Evolutionary conservation across 1,140 invertebrate genomes (phyloP).

Genomic region (Eupeodes corollae): DNA sequence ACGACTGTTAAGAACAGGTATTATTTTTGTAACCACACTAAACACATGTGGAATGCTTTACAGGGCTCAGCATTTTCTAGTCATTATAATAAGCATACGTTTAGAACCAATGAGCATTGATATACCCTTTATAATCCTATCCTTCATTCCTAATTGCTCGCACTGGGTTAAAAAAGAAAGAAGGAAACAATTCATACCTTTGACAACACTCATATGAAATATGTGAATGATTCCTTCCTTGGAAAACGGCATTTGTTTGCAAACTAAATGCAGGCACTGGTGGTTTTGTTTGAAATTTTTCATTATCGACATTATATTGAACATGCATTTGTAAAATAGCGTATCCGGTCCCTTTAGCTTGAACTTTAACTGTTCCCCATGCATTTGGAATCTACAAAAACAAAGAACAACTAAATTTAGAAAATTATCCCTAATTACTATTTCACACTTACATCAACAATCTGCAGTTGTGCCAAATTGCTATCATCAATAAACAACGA

Average conservation of each 20-base stretch:
- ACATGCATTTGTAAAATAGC: conserved; percentile 87
- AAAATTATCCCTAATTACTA: too few species aligned
- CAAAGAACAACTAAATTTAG: neutral
- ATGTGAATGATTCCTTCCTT: conserved; percentile 87
- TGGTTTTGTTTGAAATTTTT: conserved; percentile 71
- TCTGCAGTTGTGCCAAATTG: conserved; percentile 65
- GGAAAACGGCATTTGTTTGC: conserved; percentile 56
- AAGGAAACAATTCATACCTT: conserved; percentile 53
- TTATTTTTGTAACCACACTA: too few species aligned
- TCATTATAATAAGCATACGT: too few species aligned
- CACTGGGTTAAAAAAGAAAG: too few species aligned
- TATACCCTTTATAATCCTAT: too few species aligned
- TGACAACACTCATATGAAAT: conserved; percentile 73
- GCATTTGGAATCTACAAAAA: conserved; percentile 68
- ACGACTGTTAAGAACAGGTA: too few species aligned
- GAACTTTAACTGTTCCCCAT: conserved; percentile 84
- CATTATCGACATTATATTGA: conserved; percentile 85
- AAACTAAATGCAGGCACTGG: conserved; percentile 68
- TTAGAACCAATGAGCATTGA: too few species aligned
- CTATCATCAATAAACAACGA: conserved; percentile 59
- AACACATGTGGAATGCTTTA: too few species aligned
- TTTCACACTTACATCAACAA: conserved; percentile 55
- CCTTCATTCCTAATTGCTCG: too few species aligned
- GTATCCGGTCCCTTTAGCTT: conserved; percentile 80
- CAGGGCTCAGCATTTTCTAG: too few species aligned